Evolutionary conservation across 2,888 invertebrate genomes (phyloP).

Genomic region (Pyrgus malvae): DNA sequence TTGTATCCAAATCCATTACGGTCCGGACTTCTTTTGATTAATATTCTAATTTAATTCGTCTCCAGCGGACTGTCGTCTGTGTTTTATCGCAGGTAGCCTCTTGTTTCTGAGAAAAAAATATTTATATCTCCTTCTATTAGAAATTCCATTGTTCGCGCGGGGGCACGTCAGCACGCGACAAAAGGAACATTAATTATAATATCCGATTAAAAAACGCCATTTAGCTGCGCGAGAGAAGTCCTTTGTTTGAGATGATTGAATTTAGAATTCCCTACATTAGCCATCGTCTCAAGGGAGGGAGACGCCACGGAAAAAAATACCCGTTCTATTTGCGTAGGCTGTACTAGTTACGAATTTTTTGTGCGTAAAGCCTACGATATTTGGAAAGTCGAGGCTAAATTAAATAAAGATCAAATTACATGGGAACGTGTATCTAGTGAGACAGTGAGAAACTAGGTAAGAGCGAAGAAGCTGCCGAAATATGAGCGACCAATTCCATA

Average conservation of each 20-base stretch:
- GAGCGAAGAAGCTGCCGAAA: slow-evolving; percentile 75
- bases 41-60: slow-evolving; percentile 76
- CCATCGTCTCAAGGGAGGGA: slow-evolving; percentile 56
- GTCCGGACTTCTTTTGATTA: slow-evolving; percentile 47
- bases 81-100: slow-evolving; percentile 77
- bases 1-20: slow-evolving; percentile 8
- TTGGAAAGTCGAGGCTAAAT: slow-evolving; percentile 32
- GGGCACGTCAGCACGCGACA: slow-evolving; percentile 81
- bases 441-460: slow-evolving; percentile 64
- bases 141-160: slow-evolving; percentile 80
- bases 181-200: slow-evolving; percentile 83
- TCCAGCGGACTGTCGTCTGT: slow-evolving; percentile 67
- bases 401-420: slow-evolving; percentile 59
- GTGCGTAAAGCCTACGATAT: slow-evolving; percentile 34
- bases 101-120: slow-evolving; percentile 76
- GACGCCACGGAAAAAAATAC: slow-evolving; percentile 40
- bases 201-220: slow-evolving; percentile 82
- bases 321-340: slow-evolving; percentile 46
- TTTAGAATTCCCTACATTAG: slow-evolving; percentile 76
- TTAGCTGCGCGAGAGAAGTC: slow-evolving; percentile 73
- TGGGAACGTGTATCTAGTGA: slow-evolving; percentile 56
- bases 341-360: slow-evolving; percentile 41
- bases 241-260: slow-evolving; percentile 81
- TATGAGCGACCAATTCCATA: slow-evolving; percentile 81
- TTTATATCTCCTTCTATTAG: slow-evolving; percentile 80